These are phyloP conservation scores for Marmota monax DNA, from an alignment of 2,113 vertebrate genomes.

Conservation along the genomic window DNA sequence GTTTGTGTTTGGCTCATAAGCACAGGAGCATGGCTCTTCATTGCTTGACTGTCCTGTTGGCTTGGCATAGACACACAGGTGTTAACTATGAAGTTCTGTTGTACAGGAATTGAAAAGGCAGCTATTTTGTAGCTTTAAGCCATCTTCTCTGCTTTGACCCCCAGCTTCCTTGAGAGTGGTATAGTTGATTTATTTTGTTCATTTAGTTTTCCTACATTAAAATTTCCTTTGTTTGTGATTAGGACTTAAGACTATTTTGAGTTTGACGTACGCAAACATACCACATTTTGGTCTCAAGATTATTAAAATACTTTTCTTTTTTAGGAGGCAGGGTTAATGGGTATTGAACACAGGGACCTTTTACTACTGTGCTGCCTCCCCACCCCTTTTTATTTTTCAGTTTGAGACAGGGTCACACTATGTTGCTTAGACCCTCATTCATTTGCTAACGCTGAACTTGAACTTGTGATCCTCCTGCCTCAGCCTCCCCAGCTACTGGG, in stretches of 20 bases:
- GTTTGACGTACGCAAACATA: not conserved
- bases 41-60: not conserved
- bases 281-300: not conserved
- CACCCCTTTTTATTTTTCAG: not conserved
- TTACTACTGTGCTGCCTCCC: not conserved
- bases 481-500: not conserved
- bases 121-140: not conserved
- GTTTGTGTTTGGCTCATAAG: not conserved
- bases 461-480: not conserved
- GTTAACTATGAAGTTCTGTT: not conserved
- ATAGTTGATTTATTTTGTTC: constrained; percentile 28
- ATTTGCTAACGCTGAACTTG: not conserved
- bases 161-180: not conserved
- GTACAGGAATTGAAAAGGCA: not conserved
- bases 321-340: not conserved
- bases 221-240: constrained; percentile 33
- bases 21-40: not conserved
- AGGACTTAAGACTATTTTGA: not conserved
- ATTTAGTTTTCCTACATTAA: constrained; percentile 13
- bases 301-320: constrained; percentile 19
- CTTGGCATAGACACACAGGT: not conserved
- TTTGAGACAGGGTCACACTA: not conserved
- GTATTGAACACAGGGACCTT: not conserved
- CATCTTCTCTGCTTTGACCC: not conserved
- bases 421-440: not conserved